Evolutionary conservation across 2,797 vertebrate species (phyloP), one percentile per base, ranked within the genome.

Genomic region (Enteromius treurensis): DNA sequence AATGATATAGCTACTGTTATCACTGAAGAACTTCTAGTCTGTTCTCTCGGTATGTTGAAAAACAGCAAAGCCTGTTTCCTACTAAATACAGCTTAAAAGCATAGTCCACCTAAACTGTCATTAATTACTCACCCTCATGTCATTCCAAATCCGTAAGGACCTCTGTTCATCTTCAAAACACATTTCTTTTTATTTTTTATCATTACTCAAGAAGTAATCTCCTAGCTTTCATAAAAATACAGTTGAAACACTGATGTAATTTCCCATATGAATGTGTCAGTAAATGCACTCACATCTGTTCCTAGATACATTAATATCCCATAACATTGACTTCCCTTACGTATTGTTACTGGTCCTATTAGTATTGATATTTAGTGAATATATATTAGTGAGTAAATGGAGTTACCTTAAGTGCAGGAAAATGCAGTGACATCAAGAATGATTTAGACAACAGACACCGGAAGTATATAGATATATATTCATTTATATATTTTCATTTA

Each of bases 401-500:
- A 62, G 60, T 29, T 29, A 26, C 4, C 10, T 13, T 68, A 69
- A 26, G 11, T 70, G n/a, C 6, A 29, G 23, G 14, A 47, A 71
- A 37, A 68, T 68, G 13, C 21, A n/a, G 47, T 45, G 7, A 86
- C 4, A 68, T 73, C 69, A 85, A n/a, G 91, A 90, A 65, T 87
- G 92, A 8, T 26, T n/a, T 83, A 89, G 85, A 80, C 89, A 87
- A 91, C 88, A 89, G 91, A 88, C 85, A 86, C 55, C 84, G 62
- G 6, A 17, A 81, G 87, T 73, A 69, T 91, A 85, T 92, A 90
- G 89, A 88, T 94, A 93, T 92, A 96, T 89, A 88, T 92, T 84
- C 91, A 89, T 90, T 94, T 94, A 94, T 93, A 96, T 91, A 88
- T 94, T 88, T 92, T 93, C 88, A 95, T 96, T 95, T 94, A 96